Evolutionary conservation across 2,888 invertebrate genomes (phyloP), one percentile per base, ranked within the genome.

Genomic region (Parochlus steinenii): DNA sequence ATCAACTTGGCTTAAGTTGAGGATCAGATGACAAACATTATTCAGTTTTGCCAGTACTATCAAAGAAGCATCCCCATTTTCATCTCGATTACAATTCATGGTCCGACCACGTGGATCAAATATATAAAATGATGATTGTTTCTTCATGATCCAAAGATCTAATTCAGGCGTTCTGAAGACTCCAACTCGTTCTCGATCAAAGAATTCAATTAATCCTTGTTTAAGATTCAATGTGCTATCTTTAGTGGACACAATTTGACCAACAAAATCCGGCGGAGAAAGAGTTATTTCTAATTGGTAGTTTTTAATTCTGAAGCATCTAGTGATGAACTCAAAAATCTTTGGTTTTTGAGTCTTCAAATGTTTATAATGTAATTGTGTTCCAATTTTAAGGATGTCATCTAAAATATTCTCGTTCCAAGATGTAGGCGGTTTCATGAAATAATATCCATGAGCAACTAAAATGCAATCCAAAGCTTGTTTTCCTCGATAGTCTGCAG

Each of bases 81-180:
- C 37, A 35, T 57, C 48, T 1, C 53, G 48, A 24, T 45, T 42
- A 14, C 51, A 52, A 14, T 46, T 8, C 17, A 47, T 44, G 18
- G 46, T 43, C 4, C 58, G 46, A 0, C 57, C 57, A 40, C 54
- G 67, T 2, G 72, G 68, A 49, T 75, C 75, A 45, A 74, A 75
- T 42, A 76, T 62, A 40, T 70, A 72, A 47, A 57, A 74, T 10
- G 48, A 46, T 40, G 65, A 62, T 31, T 67, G 59, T 31, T 58
- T 64, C 43, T 65, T 71, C 73, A 69, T 70, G 42, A 71, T 62
- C 0, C 63, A 61, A 10, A 69, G 48, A 48, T 64, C 65, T 6
- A 50, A 34, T n/a, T 49, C 47, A 12, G 51, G 44, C 0, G 56
- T 53, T 41, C 53, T 51, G 3, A 71, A 48, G 36, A 71, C 49